phyloP scores from a whole-genome alignment of 2,888 invertebrate genomes.

The Drosophila hamatofila region DNA sequence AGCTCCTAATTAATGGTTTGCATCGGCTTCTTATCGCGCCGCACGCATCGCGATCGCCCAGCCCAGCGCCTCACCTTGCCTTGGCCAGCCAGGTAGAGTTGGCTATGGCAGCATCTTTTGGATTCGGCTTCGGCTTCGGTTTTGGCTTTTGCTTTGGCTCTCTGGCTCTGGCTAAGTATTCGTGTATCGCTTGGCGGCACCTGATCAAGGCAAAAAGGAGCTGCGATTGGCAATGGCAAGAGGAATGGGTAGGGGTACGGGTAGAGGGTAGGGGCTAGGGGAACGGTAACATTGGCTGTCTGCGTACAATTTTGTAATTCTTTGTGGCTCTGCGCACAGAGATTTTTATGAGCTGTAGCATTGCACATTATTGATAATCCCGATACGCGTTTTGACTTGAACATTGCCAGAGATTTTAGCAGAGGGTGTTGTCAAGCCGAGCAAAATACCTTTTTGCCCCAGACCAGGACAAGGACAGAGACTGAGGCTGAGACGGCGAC shows the following conservation, averaged over 20 bases:
- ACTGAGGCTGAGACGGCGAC: neutral
- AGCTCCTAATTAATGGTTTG: conserved; percentile 80
- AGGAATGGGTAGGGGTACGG: neutral
- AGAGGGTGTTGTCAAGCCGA: conserved; percentile 72
- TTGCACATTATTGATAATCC: conserved; percentile 78
- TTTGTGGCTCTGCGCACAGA: conserved; percentile 50
- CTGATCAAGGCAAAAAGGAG: conserved; percentile 68
- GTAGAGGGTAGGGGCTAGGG: neutral
- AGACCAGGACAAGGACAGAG: neutral
- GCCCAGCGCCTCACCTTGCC: neutral
- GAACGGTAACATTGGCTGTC: conserved; percentile 31
- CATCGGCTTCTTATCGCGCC: conserved; percentile 78
- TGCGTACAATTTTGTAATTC: conserved; percentile 73
- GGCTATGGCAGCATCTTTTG: conserved; percentile 12
- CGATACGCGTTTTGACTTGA: conserved; percentile 66
- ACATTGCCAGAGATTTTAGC: conserved; percentile 52
- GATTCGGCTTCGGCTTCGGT: conserved; percentile 48
- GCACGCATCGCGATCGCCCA: conserved; percentile 74
- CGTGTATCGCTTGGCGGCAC: conserved; percentile 68
- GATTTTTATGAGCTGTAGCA: conserved; percentile 74
- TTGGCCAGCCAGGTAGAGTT: neutral
- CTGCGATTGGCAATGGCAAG: conserved; percentile 28
- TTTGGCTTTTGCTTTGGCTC: conserved; percentile 46
- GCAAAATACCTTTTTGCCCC: conserved; percentile 47
- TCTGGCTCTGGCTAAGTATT: conserved; percentile 69